Base-by-base conservation (phyloP, 2,113 vertebrate species). In the Bubo scandiacus region DNA sequence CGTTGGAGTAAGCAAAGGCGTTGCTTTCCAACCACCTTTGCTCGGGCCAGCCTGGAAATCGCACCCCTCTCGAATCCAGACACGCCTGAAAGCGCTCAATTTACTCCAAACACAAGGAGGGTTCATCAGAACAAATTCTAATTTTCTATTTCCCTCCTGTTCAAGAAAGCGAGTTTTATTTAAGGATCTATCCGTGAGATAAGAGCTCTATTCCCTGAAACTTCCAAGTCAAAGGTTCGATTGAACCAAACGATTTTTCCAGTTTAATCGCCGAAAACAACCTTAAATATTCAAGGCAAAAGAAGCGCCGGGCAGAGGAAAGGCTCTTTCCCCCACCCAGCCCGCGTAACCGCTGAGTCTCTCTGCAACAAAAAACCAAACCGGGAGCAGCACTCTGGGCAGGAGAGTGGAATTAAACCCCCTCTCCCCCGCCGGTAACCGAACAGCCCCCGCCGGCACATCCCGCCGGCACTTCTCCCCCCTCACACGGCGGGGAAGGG, bases 1-100 rank as follows among this genome's bases (percentile, higher is more conserved):
- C 17, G 1, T 0, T 2, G 23, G 23, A 2, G 19, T 4, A 72
- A 12, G 6, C 21, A 14, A 34, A 5, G 27, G 11, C 1, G 3
- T 17, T 9, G 67, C 74, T 68, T 13, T 7, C 3, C 47, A 16
- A 4, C 32, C 10, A 0, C 16, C 29, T 2, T 13, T 26, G 32
- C 68, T 20, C 22, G 5, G 0, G 29, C 25, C 54, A 40, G 75
- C 32, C 73, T 12, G 72, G 12, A 5, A 18, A 21, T 0, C 14
- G 3, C 21, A 20, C 52, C 51, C 18, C 17, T 0, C 36, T 1
- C 5, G 0, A 12, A 30, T 1, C 29, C 82, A 16, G 43, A 2
- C 17, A 6, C 0, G 10, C 58, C 52, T 0, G 30, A 9, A 15
- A 63, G 20, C 4, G 2, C 38, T 5, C 12, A 11, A 26, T 0